A percentile compares a stretch with the other conserved stretches of the same genome.
These are phyloP conservation scores for Ormyrus rosae DNA, from an alignment of 2,888 invertebrate species.

Conservation along the genomic window DNA sequence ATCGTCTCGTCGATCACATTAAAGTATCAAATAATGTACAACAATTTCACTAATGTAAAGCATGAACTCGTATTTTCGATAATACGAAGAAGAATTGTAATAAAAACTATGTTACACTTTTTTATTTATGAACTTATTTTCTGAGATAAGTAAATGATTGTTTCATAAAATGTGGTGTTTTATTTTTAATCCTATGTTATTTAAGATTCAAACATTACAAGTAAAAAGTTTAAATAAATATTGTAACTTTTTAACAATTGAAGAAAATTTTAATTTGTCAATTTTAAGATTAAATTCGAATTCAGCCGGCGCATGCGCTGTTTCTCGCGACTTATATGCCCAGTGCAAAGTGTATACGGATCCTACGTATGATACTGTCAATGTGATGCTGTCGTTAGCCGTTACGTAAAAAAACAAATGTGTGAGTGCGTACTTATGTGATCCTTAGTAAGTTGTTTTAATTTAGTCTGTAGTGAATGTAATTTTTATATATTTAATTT, in stretches of 20 bases:
- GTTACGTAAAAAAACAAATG: conserved; percentile 17
- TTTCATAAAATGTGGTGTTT: conserved; percentile 14
- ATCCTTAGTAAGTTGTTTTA: not conserved
- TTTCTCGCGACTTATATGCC: no score
- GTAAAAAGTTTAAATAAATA: no score
- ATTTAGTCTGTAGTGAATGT: not conserved
- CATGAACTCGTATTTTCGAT: not conserved
- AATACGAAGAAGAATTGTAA: conserved; percentile 27
- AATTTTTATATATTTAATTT: conserved; percentile 12
- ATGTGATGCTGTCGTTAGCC: no score
- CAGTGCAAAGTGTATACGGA: no score
- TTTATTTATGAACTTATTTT: conserved; percentile 47
- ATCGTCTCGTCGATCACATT: conserved; percentile 50
- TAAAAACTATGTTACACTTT: conserved; percentile 39
- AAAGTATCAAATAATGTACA: conserved; percentile 8
- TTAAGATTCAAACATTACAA: not conserved
- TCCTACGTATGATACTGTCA: no score
- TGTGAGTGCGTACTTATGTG: not conserved
- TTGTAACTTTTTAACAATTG: no score
- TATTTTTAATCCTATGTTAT: not conserved
- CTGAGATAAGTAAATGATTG: conserved; percentile 23
- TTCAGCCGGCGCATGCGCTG: no score
- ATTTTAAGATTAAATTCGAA: no score
- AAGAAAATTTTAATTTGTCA: no score
- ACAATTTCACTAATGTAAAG: not conserved